Conservation (phyloP, 2,797 vertebrate species). For the Epinephelus awoara region DNA sequence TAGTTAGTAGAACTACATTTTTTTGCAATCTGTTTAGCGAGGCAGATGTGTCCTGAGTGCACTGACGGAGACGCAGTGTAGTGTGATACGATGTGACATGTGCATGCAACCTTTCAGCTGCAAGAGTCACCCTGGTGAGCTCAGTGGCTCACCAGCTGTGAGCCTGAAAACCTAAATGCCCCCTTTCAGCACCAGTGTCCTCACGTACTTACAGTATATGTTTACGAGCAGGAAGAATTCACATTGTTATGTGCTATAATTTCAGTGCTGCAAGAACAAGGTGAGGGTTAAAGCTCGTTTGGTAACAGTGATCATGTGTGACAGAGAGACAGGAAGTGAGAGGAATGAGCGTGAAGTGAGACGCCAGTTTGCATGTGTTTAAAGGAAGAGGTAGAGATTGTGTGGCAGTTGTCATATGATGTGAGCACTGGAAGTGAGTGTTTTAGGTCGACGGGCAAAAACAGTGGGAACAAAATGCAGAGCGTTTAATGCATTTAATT, state of each 20-base stretch:
- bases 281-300: neutral
- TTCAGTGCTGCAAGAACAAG: neutral
- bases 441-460: slow-evolving; percentile 2
- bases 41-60: slow-evolving; percentile 39
- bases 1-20: neutral
- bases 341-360: slow-evolving; percentile 51
- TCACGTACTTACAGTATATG: neutral
- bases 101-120: slow-evolving; percentile 67
- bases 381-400: neutral
- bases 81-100: slow-evolving; percentile 64
- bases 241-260: neutral
- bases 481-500: neutral
- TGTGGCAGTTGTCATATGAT: slow-evolving; percentile 36
- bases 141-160: slow-evolving; percentile 57
- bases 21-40: slow-evolving; percentile 16
- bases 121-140: slow-evolving; percentile 49
- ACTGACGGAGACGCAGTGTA: slow-evolving; percentile 31
- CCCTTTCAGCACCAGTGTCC: neutral
- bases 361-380: slow-evolving; percentile 33
- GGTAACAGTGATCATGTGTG: slow-evolving; percentile 24
- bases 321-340: slow-evolving; percentile 65
- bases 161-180: slow-evolving; percentile 36
- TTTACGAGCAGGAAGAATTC: neutral
- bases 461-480: neutral
- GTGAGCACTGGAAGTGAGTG: slow-evolving; percentile 22